phyloP scores from a whole-genome alignment of 2,797 vertebrate species.

The Mustela erminea region DNA sequence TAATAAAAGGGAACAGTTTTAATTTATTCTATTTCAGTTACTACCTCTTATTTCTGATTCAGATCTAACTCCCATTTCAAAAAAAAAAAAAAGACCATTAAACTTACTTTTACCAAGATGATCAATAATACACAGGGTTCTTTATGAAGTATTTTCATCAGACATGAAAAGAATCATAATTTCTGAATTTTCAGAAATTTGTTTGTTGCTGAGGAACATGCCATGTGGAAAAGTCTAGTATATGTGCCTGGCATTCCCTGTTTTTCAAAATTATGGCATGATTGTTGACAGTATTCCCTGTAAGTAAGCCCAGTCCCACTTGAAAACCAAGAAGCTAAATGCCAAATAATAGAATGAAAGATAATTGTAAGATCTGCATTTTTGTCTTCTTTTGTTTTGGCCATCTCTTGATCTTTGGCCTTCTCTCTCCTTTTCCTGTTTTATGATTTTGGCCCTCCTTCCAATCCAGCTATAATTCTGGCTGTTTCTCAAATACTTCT shows the following conservation, averaged over 20 bases:
- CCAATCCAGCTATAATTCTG: not conserved
- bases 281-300: not conserved
- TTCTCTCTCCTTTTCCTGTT: not conserved
- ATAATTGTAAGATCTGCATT: accelerated
- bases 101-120: not conserved
- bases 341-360: not conserved
- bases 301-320: not conserved
- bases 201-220: not conserved
- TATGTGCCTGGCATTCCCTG: not conserved
- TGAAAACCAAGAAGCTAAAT: not conserved
- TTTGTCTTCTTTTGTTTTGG: not conserved
- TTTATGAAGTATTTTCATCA: not conserved
- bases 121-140: not conserved
- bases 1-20: not conserved
- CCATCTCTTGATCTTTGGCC: not conserved
- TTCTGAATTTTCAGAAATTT: not conserved
- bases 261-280: not conserved
- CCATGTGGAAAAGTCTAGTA: not conserved
- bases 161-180: not conserved
- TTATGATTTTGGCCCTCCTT: not conserved
- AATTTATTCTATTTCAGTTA: not conserved
- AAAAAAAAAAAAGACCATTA: not conserved
- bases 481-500: not conserved
- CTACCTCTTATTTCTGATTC: not conserved
- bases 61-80: not conserved